Evolutionary conservation across 2,888 invertebrate genomes (phyloP).

Genomic region (Nomada hirtipes): DNA sequence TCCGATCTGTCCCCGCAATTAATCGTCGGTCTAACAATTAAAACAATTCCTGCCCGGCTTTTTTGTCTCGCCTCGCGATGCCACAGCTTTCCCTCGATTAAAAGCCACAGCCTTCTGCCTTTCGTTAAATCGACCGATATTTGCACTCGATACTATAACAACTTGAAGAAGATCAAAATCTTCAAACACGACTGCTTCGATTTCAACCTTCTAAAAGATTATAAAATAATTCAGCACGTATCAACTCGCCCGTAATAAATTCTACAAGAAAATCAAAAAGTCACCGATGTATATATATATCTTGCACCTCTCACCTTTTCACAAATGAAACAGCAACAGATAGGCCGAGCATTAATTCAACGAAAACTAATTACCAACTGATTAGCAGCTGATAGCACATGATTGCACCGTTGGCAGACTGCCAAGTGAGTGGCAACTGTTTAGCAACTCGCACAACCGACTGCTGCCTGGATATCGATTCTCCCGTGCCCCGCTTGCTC

Average conservation of each 20-base stretch:
- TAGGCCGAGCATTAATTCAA: constrained; percentile 15
- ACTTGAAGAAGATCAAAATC: too few species aligned
- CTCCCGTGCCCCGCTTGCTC: not conserved
- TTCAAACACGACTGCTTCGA: too few species aligned
- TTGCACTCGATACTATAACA: too few species aligned
- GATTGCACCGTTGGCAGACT: constrained; percentile 36
- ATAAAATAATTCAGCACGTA: too few species aligned
- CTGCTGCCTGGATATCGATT: constrained; percentile 16
- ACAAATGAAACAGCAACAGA: not conserved
- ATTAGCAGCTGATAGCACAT: constrained; percentile 32
- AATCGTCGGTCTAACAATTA: constrained; percentile 40
- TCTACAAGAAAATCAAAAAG: too few species aligned
- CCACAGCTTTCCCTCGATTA: constrained; percentile 25
- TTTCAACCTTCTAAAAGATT: too few species aligned
- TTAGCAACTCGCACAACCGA: constrained; percentile 16
- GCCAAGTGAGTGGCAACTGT: constrained; percentile 36
- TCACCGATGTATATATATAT: too few species aligned
- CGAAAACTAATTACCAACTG: constrained; percentile 41
- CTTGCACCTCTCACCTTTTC: not conserved
- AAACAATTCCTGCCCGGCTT: constrained; percentile 41
- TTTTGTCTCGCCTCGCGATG: constrained; percentile 28
- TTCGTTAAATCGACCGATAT: constrained; percentile 7
- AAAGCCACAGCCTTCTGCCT: constrained; percentile 14
- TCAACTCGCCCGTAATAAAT: too few species aligned
- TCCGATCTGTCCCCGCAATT: constrained; percentile 37